phyloP scores from a whole-genome alignment of 2,113 vertebrate genomes.

The Pelecanoides urinatrix region DNA sequence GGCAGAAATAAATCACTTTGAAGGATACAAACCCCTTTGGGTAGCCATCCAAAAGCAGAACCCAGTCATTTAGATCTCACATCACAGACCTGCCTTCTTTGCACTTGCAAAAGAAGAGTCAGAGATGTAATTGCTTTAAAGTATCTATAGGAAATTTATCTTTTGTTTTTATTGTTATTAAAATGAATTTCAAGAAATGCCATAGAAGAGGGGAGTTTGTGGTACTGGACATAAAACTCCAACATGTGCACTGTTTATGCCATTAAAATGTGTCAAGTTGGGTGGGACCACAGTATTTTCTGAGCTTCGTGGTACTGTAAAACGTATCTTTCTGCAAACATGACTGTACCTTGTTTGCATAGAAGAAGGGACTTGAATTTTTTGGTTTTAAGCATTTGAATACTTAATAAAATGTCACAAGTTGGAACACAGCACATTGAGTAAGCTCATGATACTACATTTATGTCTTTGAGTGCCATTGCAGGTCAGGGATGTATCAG shows the following conservation, averaged over 20 bases:
- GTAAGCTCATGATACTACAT: background rate
- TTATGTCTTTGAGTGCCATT: background rate
- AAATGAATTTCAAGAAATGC: background rate
- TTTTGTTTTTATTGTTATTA: background rate
- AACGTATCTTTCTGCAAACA: background rate
- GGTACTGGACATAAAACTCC: background rate
- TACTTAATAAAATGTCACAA: background rate
- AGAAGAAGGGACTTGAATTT: background rate
- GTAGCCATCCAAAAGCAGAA: background rate
- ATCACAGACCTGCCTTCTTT: background rate
- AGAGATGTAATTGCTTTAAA: background rate
- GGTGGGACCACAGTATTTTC: background rate
- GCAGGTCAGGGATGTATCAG: background rate
- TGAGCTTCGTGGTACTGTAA: background rate
- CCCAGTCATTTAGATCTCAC: background rate
- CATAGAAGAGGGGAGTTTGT: background rate
- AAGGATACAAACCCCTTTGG: background rate
- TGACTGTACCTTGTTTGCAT: background rate
- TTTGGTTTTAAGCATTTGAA: background rate
- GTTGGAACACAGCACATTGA: background rate
- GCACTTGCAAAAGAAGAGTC: background rate
- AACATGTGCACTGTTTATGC: background rate
- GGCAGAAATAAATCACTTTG: conserved; percentile 22
- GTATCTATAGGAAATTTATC: background rate
- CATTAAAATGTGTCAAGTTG: background rate